Conservation (phyloP, 2,113 vertebrate genomes). For the Lynx canadensis region DNA sequence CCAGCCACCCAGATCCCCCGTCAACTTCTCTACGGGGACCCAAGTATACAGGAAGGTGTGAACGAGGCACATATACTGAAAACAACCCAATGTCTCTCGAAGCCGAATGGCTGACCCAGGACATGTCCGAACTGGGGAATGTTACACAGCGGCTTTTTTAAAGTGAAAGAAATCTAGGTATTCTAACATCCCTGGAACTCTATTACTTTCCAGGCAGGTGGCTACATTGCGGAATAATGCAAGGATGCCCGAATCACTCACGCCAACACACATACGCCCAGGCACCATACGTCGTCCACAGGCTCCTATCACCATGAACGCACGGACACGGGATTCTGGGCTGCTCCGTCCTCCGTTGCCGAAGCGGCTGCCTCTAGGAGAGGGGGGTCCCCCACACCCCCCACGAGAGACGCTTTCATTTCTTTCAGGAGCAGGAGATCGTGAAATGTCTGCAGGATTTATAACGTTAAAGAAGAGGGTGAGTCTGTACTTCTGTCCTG, state of each 20-base stretch:
- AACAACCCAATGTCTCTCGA: background rate
- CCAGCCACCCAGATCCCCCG: too few relatives aligned
- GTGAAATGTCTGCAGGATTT: accelerated
- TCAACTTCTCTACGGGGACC: background rate
- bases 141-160: accelerated
- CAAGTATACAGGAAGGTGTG: background rate
- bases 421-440: background rate
- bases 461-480: background rate
- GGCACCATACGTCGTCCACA: accelerated
- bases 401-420: too few relatives aligned
- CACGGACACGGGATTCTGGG: background rate
- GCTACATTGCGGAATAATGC: accelerated
- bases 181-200: accelerated
- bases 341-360: accelerated
- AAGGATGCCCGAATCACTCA: background rate
- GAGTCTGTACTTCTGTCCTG: accelerated
- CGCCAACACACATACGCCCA: background rate
- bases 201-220: accelerated
- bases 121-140: accelerated
- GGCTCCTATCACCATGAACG: too few relatives aligned
- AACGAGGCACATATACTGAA: background rate
- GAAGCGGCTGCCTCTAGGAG: background rate
- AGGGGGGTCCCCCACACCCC: accelerated
- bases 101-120: accelerated
- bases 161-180: background rate